Evolutionary conservation across 2,113 vertebrate species (phyloP), one percentile per base, ranked within the genome.

Genomic region (Aspidoscelis tigris): DNA sequence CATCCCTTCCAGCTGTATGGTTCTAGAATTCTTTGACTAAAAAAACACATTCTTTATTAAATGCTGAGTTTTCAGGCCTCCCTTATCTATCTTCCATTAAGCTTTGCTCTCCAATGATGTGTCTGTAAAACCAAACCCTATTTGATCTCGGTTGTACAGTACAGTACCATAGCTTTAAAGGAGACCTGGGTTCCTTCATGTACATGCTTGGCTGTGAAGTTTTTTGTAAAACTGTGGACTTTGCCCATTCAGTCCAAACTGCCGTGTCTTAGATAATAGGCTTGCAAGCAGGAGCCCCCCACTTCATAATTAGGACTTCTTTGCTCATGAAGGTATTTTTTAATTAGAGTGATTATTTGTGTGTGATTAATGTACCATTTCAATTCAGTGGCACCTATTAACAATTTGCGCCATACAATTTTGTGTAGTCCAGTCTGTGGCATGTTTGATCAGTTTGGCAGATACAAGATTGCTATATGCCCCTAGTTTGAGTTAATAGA

Each of bases 391-490:
- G 11, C 58, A 61, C 18, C 53, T 61, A 8, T 75, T 14, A 10
- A 66, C 44, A 74, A 33, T 33, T 33, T n/a, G 21, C 22, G n/a
- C n/a, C 22, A 21, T 44, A 18, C 11, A 66, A 24, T 26, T 76
- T 91, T 61, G 66, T 81, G 8, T 84, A 81, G 26, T 80, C 85
- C 14, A 39, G 78, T 81, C 78, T 7, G 71, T 92, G 61, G 4
- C 73, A 73, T 72, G 11, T 70, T 65, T 43, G 78, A 76, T 75
- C 76, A 82, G 76, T 26, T 65, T 47, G 53, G 47, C 26, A 81
- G 3, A 55, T 88, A 43, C 1, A 0, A 86, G 24, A 74, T 65
- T 70, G 65, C 1, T 55, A 0, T 16, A 61, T 70, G 66, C 7
- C 50, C 81, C 55, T 75, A 81, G 58, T 53, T 83, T 86, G 26